Percentiles rank a stretch among this genome's conserved stretches.
Conservation (phyloP, 2,113 vertebrate species). For the Todiramphus chloris region DNA sequence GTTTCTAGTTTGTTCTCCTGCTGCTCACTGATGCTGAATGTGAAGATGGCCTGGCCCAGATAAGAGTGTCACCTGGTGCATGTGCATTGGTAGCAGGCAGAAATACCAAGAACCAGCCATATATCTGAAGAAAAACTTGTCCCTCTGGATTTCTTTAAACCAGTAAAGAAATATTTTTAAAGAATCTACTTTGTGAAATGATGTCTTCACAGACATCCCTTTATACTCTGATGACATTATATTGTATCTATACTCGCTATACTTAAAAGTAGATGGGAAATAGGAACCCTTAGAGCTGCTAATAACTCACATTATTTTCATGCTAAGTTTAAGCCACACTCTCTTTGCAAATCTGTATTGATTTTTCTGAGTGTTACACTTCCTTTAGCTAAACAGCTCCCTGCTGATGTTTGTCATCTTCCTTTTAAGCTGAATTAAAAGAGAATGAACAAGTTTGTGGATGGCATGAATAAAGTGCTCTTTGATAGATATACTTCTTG, state of each 20-base stretch:
- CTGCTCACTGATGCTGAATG: not conserved
- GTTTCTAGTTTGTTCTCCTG: not conserved
- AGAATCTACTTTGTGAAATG: not conserved
- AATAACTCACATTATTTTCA: constrained; percentile 1
- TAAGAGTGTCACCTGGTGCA: not conserved
- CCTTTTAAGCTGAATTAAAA: constrained; percentile 51
- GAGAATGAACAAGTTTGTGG: constrained; percentile 42
- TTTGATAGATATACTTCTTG: constrained; percentile 39
- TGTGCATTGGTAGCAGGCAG: not conserved
- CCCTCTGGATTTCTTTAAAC: not conserved
- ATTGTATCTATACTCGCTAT: not conserved
- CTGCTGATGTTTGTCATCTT: constrained; percentile 60
- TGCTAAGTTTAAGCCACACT: not conserved
- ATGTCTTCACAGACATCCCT: not conserved
- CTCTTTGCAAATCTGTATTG: constrained; percentile 64
- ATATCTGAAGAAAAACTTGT: not conserved
- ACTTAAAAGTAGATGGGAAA: not conserved
- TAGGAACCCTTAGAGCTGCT: not conserved
- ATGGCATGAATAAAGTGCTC: not conserved
- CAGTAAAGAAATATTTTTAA: not conserved
- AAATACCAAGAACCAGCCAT: not conserved
- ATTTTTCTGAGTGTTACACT: constrained; percentile 62
- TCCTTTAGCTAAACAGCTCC: constrained; percentile 47
- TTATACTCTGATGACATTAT: not conserved
- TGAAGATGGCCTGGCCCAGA: not conserved